Evolutionary conservation across 2,888 invertebrate genomes (phyloP).

Genomic region (Euclidia mi): DNA sequence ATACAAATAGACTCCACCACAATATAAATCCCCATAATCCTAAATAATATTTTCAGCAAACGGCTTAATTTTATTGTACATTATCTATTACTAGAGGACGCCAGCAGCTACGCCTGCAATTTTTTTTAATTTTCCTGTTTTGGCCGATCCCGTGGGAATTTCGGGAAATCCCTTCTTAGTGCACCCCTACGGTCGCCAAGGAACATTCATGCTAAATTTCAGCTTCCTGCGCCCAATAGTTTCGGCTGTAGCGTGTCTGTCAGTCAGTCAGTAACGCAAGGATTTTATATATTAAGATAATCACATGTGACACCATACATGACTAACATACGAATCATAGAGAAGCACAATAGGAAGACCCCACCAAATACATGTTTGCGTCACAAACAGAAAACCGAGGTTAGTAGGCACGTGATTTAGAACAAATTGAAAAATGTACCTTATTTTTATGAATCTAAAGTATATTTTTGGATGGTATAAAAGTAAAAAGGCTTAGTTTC

Average conservation of each 20-base stretch:
- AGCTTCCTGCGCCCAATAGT: too few species aligned
- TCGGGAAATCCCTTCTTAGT: too few species aligned
- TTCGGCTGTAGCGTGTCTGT: too few species aligned
- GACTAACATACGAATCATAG: constrained; percentile 48
- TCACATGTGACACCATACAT: constrained; percentile 41
- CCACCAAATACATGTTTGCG: constrained; percentile 71
- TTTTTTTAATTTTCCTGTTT: too few species aligned
- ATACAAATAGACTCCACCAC: too few species aligned
- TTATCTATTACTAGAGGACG: constrained; percentile 47
- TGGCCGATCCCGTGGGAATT: too few species aligned
- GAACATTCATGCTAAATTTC: too few species aligned
- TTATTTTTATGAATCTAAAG: constrained; percentile 43
- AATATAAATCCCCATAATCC: not conserved
- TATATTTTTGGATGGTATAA: constrained; percentile 35
- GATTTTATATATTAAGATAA: too few species aligned
- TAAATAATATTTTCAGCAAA: constrained; percentile 29
- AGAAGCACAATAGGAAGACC: constrained; percentile 52
- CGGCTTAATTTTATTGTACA: constrained; percentile 31
- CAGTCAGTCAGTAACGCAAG: too few species aligned
- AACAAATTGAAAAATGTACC: constrained; percentile 40
- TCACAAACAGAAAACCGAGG: constrained; percentile 60
- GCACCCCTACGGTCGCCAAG: too few species aligned
- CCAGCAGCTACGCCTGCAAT: too few species aligned
- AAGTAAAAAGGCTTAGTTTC: constrained; percentile 53
- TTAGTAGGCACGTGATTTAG: constrained; percentile 49